Percentiles rank a stretch among this genome's conserved stretches.
Conservation (phyloP, 2,888 invertebrate species). For the Beris chalybata region DNA sequence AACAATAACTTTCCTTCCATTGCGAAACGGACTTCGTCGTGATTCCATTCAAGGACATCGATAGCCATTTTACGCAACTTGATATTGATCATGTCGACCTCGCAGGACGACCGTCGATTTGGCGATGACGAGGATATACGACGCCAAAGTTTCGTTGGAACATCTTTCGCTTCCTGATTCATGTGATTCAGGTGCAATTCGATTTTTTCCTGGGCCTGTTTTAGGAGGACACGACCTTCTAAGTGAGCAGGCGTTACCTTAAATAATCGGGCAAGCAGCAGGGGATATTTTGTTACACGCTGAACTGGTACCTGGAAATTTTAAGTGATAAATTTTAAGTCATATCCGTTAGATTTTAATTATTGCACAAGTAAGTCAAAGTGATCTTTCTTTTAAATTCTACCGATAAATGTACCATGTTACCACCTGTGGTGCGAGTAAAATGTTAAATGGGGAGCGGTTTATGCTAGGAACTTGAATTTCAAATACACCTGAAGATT, state of each 20-base stretch:
- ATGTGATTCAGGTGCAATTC: constrained; percentile 92
- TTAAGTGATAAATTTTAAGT: not conserved
- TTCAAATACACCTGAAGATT: too few species aligned
- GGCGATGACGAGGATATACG: constrained; percentile 75
- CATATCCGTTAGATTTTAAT: too few species aligned
- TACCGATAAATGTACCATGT: too few species aligned
- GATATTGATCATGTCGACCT: constrained; percentile 87
- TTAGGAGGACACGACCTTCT: constrained; percentile 79
- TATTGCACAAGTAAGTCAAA: too few species aligned
- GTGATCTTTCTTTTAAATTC: too few species aligned
- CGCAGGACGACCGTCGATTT: constrained; percentile 73
- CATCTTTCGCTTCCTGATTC: constrained; percentile 89
- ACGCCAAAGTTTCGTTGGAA: constrained; percentile 88
- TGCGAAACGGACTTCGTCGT: constrained; percentile 88
- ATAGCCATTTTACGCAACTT: constrained; percentile 91
- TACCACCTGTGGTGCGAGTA: too few species aligned
- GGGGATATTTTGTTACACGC: constrained; percentile 94
- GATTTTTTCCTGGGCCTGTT: constrained; percentile 88
- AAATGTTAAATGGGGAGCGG: too few species aligned
- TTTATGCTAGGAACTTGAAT: too few species aligned
- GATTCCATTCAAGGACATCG: constrained; percentile 92
- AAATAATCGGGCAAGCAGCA: constrained; percentile 84
- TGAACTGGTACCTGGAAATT: constrained; percentile 82
- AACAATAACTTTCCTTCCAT: constrained; percentile 86
- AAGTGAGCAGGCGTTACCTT: constrained; percentile 88